Evolutionary conservation across 2,888 invertebrate species (phyloP).

Genomic region (Elmis aenea): DNA sequence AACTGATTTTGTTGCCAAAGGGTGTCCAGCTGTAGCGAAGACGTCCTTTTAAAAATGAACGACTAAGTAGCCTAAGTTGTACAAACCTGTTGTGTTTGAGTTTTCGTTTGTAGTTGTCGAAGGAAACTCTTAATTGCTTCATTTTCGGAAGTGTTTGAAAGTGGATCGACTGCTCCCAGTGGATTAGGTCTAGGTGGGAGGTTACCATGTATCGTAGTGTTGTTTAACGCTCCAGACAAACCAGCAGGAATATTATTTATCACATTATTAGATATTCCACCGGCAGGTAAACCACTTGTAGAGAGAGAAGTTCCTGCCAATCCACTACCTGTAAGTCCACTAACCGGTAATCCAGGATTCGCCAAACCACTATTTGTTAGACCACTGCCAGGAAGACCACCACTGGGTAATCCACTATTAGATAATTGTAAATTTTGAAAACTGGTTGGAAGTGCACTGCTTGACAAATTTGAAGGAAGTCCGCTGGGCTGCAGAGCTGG

Average conservation of each 20-base stretch:
- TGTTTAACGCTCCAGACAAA: constrained; percentile 9
- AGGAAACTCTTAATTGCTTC: constrained; percentile 51
- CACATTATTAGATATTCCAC: constrained; percentile 13
- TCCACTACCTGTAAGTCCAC: constrained; percentile 9
- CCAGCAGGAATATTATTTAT: constrained; percentile 15
- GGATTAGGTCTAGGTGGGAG: constrained; percentile 29
- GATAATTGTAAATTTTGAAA: constrained; percentile 9
- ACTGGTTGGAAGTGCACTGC: constrained; percentile 14
- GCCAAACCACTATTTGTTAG: constrained; percentile 8
- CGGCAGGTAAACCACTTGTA: constrained; percentile 9
- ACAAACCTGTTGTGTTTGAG: constrained; percentile 15
- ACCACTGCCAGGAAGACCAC: constrained; percentile 7
- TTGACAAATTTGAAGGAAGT: constrained; percentile 12
- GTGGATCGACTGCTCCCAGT: constrained; percentile 26
- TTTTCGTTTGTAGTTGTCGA: constrained; percentile 46
- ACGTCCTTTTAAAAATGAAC: no score
- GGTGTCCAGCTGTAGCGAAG: constrained; percentile 27
- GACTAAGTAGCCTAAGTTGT: no score
- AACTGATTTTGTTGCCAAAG: constrained; percentile 43
- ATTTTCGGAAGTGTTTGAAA: constrained; percentile 34
- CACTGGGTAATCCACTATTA: constrained; percentile 3
- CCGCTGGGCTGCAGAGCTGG: constrained; percentile 13
- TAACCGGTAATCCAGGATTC: constrained; percentile 11
- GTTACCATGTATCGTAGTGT: constrained; percentile 2
- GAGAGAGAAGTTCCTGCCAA: neutral